Conservation (phyloP, 1,140 invertebrate genomes). For the Micrasema longulum region DNA sequence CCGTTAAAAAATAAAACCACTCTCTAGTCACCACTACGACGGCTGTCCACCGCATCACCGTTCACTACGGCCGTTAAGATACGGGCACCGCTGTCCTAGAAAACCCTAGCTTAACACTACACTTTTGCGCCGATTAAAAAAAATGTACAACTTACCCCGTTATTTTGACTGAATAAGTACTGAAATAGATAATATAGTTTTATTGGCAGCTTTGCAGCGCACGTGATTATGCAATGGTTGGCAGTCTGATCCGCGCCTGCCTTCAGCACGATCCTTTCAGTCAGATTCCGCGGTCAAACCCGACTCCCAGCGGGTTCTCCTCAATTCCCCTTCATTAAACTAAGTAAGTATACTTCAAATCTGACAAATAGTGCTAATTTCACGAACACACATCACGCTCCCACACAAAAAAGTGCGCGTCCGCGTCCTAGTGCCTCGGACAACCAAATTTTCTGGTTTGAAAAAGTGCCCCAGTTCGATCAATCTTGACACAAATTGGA, state of each 20-base stretch:
- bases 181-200: neutral
- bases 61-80: too few relatives aligned
- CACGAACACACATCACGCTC: neutral
- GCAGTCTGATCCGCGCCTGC: neutral
- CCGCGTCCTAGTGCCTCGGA: too few relatives aligned
- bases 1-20: too few relatives aligned
- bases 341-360: constrained; percentile 27
- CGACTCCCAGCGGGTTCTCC: constrained; percentile 28
- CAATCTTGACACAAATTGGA: constrained; percentile 29
- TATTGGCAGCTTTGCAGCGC: constrained; percentile 12
- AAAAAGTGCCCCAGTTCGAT: constrained; percentile 34
- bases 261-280: constrained; percentile 3
- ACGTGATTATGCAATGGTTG: constrained; percentile 16
- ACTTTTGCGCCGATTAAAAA: too few relatives aligned
- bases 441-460: neutral
- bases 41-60: too few relatives aligned
- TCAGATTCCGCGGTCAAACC: constrained; percentile 31
- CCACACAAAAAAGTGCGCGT: neutral
- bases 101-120: too few relatives aligned
- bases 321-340: constrained; percentile 1
- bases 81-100: too few relatives aligned
- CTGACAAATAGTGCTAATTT: constrained; percentile 6
- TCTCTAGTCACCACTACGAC: too few relatives aligned
- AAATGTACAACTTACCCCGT: too few relatives aligned
- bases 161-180: neutral